phyloP scores from a whole-genome alignment of 2,888 invertebrate genomes.

The Alitta virens region DNA sequence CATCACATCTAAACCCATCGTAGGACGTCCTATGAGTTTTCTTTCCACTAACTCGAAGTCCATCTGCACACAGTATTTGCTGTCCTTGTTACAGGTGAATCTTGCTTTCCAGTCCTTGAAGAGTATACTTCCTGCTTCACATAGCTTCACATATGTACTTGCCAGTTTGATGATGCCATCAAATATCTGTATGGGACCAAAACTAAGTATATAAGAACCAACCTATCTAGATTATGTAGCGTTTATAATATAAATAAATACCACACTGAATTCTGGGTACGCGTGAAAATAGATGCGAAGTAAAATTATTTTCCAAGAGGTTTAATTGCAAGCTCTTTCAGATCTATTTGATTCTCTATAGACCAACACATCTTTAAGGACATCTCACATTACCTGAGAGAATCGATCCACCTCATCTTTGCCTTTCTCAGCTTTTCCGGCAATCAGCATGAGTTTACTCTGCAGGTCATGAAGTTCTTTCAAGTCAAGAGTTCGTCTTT shows the following conservation, averaged over 20 bases:
- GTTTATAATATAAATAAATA: too few relatives aligned
- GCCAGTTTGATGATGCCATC: constrained; percentile 41
- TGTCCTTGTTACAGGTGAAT: constrained; percentile 32
- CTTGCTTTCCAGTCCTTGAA: constrained; percentile 40
- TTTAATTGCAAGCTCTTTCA: too few relatives aligned
- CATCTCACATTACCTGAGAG: constrained; percentile 39
- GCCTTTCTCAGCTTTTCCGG: constrained; percentile 45
- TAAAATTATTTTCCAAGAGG: too few relatives aligned
- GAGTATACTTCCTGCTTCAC: constrained; percentile 41
- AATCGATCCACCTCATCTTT: constrained; percentile 41
- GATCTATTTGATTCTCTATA: too few relatives aligned
- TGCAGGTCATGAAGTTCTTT: constrained; percentile 36
- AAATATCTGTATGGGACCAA: too few relatives aligned
- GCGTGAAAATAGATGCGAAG: too few relatives aligned
- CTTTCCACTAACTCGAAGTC: constrained; percentile 32
- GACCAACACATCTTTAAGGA: too few relatives aligned
- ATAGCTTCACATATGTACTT: constrained; percentile 37
- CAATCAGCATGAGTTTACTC: constrained; percentile 49
- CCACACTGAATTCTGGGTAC: too few relatives aligned
- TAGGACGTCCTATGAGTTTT: constrained; percentile 20
- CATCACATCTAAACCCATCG: constrained; percentile 23
- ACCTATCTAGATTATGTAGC: too few relatives aligned
- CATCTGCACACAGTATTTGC: constrained; percentile 27
- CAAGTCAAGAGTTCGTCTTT: constrained; percentile 30
- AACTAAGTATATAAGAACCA: too few relatives aligned